Evolutionary conservation across 1,140 invertebrate genomes (phyloP).

Genomic region (Nebria ingens): DNA sequence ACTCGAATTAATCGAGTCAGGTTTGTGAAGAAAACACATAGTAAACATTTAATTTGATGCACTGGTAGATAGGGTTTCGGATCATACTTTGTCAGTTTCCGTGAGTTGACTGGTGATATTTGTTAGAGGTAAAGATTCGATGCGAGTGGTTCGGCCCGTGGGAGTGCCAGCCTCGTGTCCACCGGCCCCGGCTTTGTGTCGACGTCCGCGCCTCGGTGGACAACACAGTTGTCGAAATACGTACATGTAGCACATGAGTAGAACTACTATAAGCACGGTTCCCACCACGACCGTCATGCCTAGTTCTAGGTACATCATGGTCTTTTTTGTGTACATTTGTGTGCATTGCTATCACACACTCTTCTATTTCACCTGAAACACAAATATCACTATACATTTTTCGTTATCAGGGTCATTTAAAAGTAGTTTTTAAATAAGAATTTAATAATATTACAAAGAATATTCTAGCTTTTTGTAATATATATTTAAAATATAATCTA

Average conservation of each 20-base stretch:
- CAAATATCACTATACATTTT: background rate
- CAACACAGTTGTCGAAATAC: constrained; percentile 42
- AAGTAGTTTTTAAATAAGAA: too few species aligned
- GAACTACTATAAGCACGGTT: constrained; percentile 38
- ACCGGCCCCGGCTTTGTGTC: constrained; percentile 23
- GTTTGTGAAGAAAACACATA: too few species aligned
- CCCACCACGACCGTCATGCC: constrained; percentile 42
- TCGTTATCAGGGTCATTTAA: too few species aligned
- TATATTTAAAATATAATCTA: too few species aligned
- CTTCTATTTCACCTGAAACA: background rate
- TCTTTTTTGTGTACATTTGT: background rate
- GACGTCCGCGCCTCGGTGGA: constrained; percentile 14
- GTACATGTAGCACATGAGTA: constrained; percentile 44
- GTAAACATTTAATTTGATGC: too few species aligned
- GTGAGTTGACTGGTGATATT: constrained; percentile 40
- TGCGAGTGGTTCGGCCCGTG: constrained; percentile 34
- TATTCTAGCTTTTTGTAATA: too few species aligned
- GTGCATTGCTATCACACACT: background rate
- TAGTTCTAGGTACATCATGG: constrained; percentile 21
- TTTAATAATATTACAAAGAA: too few species aligned
- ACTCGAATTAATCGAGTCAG: too few species aligned
- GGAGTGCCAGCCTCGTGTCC: constrained; percentile 32
- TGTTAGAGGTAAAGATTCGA: constrained; percentile 37
- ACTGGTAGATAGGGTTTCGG: too few species aligned
- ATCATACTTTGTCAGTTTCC: constrained; percentile 39